Conservation (phyloP, 1,140 invertebrate species). For the Drosophila asahinai region DNA sequence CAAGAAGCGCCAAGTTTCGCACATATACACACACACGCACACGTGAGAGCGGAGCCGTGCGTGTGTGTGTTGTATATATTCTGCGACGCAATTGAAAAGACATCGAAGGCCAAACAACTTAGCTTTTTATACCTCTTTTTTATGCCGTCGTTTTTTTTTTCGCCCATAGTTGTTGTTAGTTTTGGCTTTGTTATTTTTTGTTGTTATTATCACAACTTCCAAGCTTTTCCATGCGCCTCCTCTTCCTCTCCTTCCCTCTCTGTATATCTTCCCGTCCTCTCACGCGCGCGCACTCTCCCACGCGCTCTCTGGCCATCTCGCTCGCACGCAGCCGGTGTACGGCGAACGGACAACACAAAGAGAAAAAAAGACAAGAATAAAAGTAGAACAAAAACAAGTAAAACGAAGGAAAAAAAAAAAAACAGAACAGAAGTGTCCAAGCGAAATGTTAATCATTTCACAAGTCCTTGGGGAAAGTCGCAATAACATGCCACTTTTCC, state of each 20-base stretch:
- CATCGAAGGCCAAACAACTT: conserved; percentile 83
- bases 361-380: conserved; percentile 8
- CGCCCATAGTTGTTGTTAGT: conserved; percentile 31
- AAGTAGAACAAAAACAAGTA: conserved; percentile 25
- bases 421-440: conserved; percentile 12
- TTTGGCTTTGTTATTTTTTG: conserved; percentile 40
- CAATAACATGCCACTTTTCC: conserved; percentile 45
- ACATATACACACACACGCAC: conserved; percentile 27
- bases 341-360: conserved; percentile 20
- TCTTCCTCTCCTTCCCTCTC: conserved; percentile 5
- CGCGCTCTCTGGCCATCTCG: conserved; percentile 21
- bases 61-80: conserved; percentile 60
- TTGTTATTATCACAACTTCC: conserved; percentile 74
- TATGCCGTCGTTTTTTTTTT: conserved; percentile 26
- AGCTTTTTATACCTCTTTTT: conserved; percentile 63
- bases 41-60: conserved; percentile 1
- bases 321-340: conserved; percentile 53
- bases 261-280: conserved; percentile 7
- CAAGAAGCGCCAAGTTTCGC: conserved; percentile 54
- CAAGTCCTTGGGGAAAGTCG: conserved; percentile 56
- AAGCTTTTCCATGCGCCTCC: conserved; percentile 21
- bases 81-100: conserved; percentile 83
- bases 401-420: not conserved
- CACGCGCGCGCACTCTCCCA: conserved; percentile 33
- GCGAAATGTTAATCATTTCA: conserved; percentile 35